Evolutionary conservation across 1,140 invertebrate species (phyloP), one percentile per base, ranked within the genome.

Genomic region (Leucophenga varia): DNA sequence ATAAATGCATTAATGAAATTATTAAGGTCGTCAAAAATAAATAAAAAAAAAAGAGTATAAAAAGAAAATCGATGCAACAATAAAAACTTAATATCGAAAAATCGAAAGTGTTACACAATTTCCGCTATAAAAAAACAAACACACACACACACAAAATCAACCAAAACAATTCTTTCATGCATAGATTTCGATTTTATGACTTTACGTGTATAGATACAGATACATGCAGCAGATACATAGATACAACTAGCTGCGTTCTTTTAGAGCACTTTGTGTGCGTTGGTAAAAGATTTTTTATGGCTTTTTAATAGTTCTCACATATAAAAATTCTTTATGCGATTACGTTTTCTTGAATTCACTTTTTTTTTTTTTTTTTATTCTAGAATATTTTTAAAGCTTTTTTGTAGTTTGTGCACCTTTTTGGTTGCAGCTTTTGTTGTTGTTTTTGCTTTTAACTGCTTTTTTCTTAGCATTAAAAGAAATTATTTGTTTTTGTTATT

Each of bases 221-320:
- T n/a, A 65, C 64, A 57, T 52, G 55, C 63, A 63, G 22, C 22
- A 25, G 22, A 25, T 25, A 25, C 5, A 25, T 25, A 25, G 22
- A 25, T n/a, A n/a, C 22, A 25, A 10, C 5, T 25, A 25, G 22
- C 22, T 25, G 5, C 22, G 22, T 25, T 5, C 5, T 10, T 10
- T 6, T 6, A 25, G 22, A 25, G 10, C 22, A 25, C 22, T 25
- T 25, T 25, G 5, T 6, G 22, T 10, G 22, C 22, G 22, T 25
- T 25, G n/a, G n/a, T n/a, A 25, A 25, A 25, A 25, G 22, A 25
- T 25, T 47, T 53, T 71, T 72, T 72, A 72, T 70, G 61, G 61
- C 59, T 70, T 72, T 72, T 72, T 72, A 72, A 72, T 72, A 72
- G 64, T 72, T 72, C 60, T 69, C 69, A 70, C 69, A 72, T 69